Conservation (phyloP, 1,140 invertebrate species). For the Hetaerina americana region DNA sequence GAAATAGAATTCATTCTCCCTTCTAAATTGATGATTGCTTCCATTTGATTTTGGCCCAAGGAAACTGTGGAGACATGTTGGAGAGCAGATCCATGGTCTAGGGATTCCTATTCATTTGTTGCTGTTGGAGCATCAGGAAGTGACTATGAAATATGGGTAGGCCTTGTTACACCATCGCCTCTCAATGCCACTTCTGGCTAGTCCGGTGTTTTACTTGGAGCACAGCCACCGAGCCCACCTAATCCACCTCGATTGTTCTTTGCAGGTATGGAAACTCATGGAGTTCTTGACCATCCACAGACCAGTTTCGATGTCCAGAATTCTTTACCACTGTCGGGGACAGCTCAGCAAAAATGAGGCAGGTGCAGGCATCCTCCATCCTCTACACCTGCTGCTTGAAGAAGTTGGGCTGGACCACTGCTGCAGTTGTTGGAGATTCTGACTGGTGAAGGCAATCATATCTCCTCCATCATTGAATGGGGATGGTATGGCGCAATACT, state of each 20-base stretch:
- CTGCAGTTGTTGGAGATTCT: too few relatives aligned
- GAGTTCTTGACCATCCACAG: too few relatives aligned
- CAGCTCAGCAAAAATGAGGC: too few relatives aligned
- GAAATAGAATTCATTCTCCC: too few relatives aligned
- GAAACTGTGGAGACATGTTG: conserved; percentile 94
- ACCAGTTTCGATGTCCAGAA: too few relatives aligned
- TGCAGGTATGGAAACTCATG: conserved; percentile 23
- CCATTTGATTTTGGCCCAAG: conserved; percentile 52
- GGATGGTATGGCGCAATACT: too few relatives aligned
- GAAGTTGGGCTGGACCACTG: too few relatives aligned
- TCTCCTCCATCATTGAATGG: too few relatives aligned
- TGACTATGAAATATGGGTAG: conserved; percentile 90
- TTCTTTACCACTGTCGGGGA: too few relatives aligned
- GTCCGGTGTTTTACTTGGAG: conserved; percentile 17
- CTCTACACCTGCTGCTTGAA: too few relatives aligned
- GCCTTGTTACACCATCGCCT: conserved; percentile 52
- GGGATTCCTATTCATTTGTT: conserved; percentile 94
- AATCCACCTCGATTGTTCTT: conserved; percentile 55
- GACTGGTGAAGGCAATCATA: too few relatives aligned
- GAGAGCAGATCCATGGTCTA: conserved; percentile 89
- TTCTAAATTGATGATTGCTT: neutral
- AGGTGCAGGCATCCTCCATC: too few relatives aligned
- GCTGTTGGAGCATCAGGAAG: conserved; percentile 93
- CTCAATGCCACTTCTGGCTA: conserved; percentile 17
- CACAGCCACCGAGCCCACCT: conserved; percentile 16